Conservation (phyloP, 1,140 invertebrate species). For the Marisa cornuarietis region DNA sequence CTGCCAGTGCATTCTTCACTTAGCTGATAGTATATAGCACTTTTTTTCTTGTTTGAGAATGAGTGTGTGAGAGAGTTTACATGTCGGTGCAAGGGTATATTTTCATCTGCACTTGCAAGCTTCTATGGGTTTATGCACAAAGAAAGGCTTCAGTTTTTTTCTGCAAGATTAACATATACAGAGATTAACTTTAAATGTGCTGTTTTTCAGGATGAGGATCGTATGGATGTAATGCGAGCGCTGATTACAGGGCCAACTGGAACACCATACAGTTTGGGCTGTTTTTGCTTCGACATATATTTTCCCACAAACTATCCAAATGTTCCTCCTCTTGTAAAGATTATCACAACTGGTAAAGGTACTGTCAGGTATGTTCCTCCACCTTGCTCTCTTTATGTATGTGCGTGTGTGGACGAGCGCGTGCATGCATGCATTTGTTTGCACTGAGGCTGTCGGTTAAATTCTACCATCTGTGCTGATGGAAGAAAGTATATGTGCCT, state of each 20-base stretch:
- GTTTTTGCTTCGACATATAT: conserved; percentile 60
- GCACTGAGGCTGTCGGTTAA: too few species aligned
- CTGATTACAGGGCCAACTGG: conserved; percentile 54
- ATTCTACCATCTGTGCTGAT: too few species aligned
- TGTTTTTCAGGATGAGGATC: conserved; percentile 47
- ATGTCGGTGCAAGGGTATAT: too few species aligned
- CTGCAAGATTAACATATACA: neutral
- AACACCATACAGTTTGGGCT: conserved; percentile 59
- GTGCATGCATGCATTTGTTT: neutral
- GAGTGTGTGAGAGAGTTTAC: too few species aligned
- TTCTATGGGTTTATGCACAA: neutral
- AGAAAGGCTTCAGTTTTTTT: neutral
- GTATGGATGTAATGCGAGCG: conserved; percentile 47
- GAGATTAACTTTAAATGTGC: neutral
- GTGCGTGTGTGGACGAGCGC: neutral
- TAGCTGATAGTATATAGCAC: too few species aligned
- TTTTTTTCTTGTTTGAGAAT: too few species aligned
- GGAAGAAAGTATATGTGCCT: too few species aligned
- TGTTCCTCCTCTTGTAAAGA: conserved; percentile 52
- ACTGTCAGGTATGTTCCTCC: conserved; percentile 39
- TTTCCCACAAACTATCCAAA: conserved; percentile 56
- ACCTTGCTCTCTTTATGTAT: neutral
- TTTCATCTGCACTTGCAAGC: too few species aligned
- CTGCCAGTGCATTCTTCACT: too few species aligned
- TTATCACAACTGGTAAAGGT: conserved; percentile 51